A percentile compares a stretch with the other conserved stretches of the same genome.
Evolutionary conservation across 2,797 vertebrate genomes (phyloP).

Genomic region (Chaetophractus vellerosus): DNA sequence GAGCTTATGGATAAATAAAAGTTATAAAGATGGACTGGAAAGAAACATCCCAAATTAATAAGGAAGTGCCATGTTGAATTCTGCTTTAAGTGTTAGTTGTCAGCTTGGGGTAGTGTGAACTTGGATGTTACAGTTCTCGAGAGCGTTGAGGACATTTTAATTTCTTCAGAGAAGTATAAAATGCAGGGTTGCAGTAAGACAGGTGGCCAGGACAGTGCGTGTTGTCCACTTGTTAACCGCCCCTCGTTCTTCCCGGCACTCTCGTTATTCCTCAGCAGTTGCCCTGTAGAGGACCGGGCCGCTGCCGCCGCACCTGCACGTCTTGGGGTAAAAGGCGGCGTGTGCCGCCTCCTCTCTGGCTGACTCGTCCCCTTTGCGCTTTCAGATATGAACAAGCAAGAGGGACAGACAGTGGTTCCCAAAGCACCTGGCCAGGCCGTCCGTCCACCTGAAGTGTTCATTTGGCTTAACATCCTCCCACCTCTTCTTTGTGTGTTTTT

Average conservation of each 20-base stretch:
- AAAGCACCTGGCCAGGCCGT: conserved; percentile 43
- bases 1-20: background rate
- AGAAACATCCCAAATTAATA: background rate
- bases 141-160: conserved; percentile 60
- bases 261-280: conserved; percentile 26
- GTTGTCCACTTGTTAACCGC: background rate
- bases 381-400: conserved; percentile 73
- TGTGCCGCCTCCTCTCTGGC: background rate
- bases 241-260: background rate
- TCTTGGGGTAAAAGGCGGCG: conserved; percentile 66
- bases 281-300: conserved; percentile 8
- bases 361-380: conserved; percentile 68
- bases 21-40: background rate
- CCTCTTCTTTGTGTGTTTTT: conserved; percentile 19
- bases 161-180: conserved; percentile 55
- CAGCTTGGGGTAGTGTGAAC: background rate
- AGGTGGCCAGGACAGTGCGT: background rate
- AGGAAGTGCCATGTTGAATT: background rate
- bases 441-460: conserved; percentile 59
- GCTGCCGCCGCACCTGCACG: conserved; percentile 17
- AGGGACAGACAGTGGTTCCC: background rate
- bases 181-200: background rate
- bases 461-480: conserved; percentile 18
- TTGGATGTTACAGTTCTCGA: background rate
- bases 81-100: conserved; percentile 3